phyloP scores from a whole-genome alignment of 2,888 invertebrate species.

The Parnassius mnemosyne region DNA sequence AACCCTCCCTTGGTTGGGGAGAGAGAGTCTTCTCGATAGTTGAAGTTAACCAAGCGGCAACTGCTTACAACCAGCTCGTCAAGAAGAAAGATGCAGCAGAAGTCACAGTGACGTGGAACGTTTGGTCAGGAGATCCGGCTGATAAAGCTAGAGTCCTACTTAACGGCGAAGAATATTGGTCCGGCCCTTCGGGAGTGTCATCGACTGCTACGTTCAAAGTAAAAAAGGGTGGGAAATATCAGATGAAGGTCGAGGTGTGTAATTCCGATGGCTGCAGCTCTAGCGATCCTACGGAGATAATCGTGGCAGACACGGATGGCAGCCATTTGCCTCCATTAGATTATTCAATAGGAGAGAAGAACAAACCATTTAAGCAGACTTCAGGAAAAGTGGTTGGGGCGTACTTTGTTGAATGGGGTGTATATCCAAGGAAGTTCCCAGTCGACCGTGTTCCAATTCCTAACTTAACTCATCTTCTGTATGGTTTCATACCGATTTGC shows the following conservation, averaged over 20 bases:
- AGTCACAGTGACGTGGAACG: conserved; percentile 73
- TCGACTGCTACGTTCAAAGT: conserved; percentile 67
- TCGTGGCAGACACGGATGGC: conserved; percentile 75
- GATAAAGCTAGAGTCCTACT: conserved; percentile 59
- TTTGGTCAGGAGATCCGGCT: conserved; percentile 71
- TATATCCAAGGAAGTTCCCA: conserved; percentile 72
- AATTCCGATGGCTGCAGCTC: conserved; percentile 67
- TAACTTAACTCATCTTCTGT: conserved; percentile 69
- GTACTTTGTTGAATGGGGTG: conserved; percentile 76
- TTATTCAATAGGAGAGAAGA: conserved; percentile 62
- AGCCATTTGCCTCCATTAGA: conserved; percentile 71
- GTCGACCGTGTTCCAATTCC: conserved; percentile 69
- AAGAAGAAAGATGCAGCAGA: conserved; percentile 64
- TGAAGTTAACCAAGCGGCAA: conserved; percentile 75
- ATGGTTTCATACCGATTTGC: conserved; percentile 74
- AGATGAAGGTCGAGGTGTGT: conserved; percentile 69
- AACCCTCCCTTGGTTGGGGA: conserved; percentile 71
- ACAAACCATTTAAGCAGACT: conserved; percentile 72
- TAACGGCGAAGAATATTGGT: conserved; percentile 65
- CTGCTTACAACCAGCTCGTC: conserved; percentile 74
- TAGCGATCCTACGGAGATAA: conserved; percentile 66
- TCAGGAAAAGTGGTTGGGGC: conserved; percentile 73
- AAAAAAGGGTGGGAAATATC: conserved; percentile 70
- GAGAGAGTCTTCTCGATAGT: conserved; percentile 71
- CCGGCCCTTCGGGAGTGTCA: conserved; percentile 55